These are phyloP conservation scores for Agrotis clavis DNA, from an alignment of 2,888 invertebrate genomes.

Conservation along the genomic window DNA sequence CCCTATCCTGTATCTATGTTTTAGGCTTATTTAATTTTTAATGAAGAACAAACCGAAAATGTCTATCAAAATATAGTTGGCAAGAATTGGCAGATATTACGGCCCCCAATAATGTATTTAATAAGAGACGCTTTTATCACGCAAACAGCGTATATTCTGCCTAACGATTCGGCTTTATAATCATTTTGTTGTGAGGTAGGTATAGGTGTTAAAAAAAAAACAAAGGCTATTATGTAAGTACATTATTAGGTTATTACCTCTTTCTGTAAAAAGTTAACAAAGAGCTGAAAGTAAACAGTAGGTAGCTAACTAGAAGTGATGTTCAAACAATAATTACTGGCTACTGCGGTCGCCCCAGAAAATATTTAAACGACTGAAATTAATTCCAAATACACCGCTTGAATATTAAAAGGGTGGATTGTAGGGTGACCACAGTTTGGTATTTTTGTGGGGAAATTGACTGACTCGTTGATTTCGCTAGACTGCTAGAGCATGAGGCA, in stretches of 20 bases:
- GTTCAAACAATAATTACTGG: constrained; percentile 83
- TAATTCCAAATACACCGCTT: constrained; percentile 83
- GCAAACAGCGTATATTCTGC: too few species aligned
- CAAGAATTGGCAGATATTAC: too few species aligned
- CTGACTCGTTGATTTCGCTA: too few species aligned
- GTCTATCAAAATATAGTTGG: too few species aligned
- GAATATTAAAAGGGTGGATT: constrained; percentile 83
- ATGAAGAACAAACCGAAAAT: too few species aligned
- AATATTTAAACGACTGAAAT: constrained; percentile 85
- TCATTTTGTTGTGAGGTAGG: too few species aligned
- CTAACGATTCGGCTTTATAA: too few species aligned
- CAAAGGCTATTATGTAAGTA: background rate
- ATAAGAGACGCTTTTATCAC: too few species aligned
- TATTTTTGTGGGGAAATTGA: background rate
- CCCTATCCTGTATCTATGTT: too few species aligned
- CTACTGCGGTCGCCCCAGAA: constrained; percentile 67
- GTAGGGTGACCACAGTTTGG: constrained; percentile 70
- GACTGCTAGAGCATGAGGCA: too few species aligned
- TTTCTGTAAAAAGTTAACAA: constrained; percentile 37
- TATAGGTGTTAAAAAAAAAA: background rate
- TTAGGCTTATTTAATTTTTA: too few species aligned
- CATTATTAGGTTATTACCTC: background rate
- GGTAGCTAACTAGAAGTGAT: constrained; percentile 69
- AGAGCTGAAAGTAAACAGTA: constrained; percentile 60
- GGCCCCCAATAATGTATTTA: too few species aligned